These are phyloP conservation scores for Caenorhabditis plicata DNA, from an alignment of 2,888 invertebrate genomes.

Conservation along the genomic window DNA sequence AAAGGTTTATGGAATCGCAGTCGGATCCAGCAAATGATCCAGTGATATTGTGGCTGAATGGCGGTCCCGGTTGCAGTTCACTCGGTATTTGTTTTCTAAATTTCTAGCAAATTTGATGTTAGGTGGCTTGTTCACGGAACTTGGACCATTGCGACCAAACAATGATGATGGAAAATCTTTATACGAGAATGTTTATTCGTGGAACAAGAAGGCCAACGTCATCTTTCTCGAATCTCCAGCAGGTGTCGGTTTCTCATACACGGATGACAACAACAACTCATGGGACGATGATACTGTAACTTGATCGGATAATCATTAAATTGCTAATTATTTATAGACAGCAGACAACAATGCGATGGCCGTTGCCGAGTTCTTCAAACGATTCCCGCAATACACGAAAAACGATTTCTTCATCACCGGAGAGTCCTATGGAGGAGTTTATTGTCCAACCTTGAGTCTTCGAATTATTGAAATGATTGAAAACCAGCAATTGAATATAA, in stretches of 20 bases:
- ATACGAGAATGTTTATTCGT: conserved; percentile 58
- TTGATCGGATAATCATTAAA: neutral
- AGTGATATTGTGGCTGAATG: conserved; percentile 67
- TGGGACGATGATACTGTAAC: conserved; percentile 42
- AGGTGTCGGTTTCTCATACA: conserved; percentile 70
- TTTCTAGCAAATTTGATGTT: no score
- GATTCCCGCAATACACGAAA: conserved; percentile 67
- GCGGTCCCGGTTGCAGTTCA: conserved; percentile 69
- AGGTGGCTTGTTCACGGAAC: conserved; percentile 55
- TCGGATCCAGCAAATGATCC: conserved; percentile 66
- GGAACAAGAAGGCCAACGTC: conserved; percentile 68
- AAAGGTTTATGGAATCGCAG: conserved; percentile 42
- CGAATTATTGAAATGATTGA: conserved; percentile 35
- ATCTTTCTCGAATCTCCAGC: conserved; percentile 70
- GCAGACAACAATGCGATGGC: conserved; percentile 68
- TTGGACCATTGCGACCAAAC: conserved; percentile 49
- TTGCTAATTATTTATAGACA: conserved; percentile 54
- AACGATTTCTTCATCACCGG: conserved; percentile 67
- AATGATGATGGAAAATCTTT: conserved; percentile 56
- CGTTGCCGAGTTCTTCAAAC: conserved; percentile 67
- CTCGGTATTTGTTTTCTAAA: no score
- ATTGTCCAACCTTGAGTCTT: conserved; percentile 36
- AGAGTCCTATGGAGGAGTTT: conserved; percentile 57
- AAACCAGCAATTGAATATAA: conserved; percentile 23
- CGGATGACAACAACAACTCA: conserved; percentile 48